phyloP scores from a whole-genome alignment of 2,888 invertebrate genomes.

The Torymus auratus region DNA sequence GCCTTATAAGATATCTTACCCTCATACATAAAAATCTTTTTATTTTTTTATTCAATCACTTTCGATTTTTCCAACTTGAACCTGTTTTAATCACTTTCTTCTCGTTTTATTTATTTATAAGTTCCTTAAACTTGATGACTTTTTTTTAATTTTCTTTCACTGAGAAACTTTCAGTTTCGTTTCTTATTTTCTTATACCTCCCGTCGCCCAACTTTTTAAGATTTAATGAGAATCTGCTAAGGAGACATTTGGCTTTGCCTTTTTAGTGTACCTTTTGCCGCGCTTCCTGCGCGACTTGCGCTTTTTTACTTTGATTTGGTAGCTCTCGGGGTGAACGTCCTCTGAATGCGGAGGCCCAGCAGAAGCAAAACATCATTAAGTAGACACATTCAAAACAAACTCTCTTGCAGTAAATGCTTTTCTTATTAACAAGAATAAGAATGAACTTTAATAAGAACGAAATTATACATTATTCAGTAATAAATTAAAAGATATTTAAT shows the following conservation, averaged over 20 bases:
- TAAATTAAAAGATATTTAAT: no score
- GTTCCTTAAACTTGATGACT: background rate
- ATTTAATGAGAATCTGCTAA: conserved; percentile 33
- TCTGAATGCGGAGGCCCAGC: background rate
- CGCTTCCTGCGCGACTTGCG: conserved; percentile 28
- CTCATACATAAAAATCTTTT: background rate
- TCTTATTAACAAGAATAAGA: no score
- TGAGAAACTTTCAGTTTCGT: conserved; percentile 30
- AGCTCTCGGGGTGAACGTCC: conserved; percentile 34
- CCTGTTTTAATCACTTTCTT: conserved; percentile 18
- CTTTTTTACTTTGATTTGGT: background rate
- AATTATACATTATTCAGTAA: no score
- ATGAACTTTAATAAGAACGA: no score
- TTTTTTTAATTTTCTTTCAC: background rate
- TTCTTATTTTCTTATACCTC: conserved; percentile 6
- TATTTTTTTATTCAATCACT: background rate
- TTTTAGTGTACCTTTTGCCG: background rate
- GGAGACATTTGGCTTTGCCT: conserved; percentile 15
- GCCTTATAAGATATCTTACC: no score
- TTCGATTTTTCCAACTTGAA: conserved; percentile 12
- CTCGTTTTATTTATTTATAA: background rate
- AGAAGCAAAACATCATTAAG: background rate
- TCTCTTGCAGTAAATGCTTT: background rate
- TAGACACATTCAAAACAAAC: conserved; percentile 29
- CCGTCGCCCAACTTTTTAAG: background rate